These are phyloP conservation scores for Oncorhynchus masou DNA, from an alignment of 2,113 vertebrate species.

Conservation along the genomic window DNA sequence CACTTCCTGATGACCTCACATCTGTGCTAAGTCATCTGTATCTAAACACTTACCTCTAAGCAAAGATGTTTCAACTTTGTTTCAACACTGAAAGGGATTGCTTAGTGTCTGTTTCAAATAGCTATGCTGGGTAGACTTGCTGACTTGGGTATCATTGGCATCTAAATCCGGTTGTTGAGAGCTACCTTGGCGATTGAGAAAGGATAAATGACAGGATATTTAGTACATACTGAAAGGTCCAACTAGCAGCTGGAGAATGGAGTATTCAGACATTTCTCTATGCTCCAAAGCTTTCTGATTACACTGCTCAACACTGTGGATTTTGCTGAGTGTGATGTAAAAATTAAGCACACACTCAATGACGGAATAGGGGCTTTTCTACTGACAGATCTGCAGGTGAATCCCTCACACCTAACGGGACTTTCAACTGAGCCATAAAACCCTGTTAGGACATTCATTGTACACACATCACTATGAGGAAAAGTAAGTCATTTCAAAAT, in stretches of 20 bases:
- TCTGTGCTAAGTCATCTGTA: background rate
- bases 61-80: too few species aligned
- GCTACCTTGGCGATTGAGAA: background rate
- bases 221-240: conserved; percentile 2
- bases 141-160: background rate
- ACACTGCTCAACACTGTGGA: conserved; percentile 20
- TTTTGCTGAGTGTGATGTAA: conserved; percentile 4
- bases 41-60: background rate
- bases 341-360: background rate
- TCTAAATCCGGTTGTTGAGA: background rate
- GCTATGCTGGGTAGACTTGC: background rate
- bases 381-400: conserved; percentile 3
- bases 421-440: background rate
- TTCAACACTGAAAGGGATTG: background rate
- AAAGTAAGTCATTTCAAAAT: background rate
- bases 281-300: conserved; percentile 4
- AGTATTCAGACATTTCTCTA: background rate
- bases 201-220: conserved; percentile 16
- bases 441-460: background rate
- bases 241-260: background rate
- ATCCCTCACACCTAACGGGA: background rate
- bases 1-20: background rate
- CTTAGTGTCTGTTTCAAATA: background rate
- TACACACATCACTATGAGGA: background rate
- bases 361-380: background rate